Evolutionary conservation across 2,888 invertebrate species (phyloP), one percentile per base, ranked within the genome.

Genomic region (Trissolcus japonicus): DNA sequence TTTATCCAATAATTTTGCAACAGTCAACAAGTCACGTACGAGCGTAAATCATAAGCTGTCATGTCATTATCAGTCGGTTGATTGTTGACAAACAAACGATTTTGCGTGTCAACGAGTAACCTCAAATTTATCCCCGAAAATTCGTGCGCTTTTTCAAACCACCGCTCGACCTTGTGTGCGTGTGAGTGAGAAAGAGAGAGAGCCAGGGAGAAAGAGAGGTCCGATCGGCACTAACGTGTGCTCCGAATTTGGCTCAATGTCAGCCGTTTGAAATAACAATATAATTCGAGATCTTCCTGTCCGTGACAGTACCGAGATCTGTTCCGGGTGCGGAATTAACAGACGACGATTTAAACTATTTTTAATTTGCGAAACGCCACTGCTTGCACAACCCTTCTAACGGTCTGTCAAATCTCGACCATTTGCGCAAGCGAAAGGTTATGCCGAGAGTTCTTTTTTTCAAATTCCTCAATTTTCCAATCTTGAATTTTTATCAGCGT

Each of bases 191-290:
- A 46, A 11, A 46, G 16, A 16, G 14, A 46, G 13, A 43, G 43
- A 1, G 43, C 2, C n/a, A 13, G 21, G 21, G 29, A n/a, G 51
- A 54, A 14, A 54, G 19, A 25, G 13, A 25, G n/a, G 25, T 19
- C 35, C 35, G 50, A 35, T n/a, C 51, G 56, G 25, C 25, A 25
- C 25, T 25, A 25, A 25, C 11, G 55, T 29, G 51, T 17, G 51
- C 51, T 16, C 9, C 51, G 63, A 68, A 75, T 68, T 75, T 75
- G 75, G 75, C 68, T 75, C 75, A 75, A 75, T 75, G 68, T 75
- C 75, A 75, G 46, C 51, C 41, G 51, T 60, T 35, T 65, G 75
- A 68, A 68, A 69, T 67, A 75, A 72, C 25, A 54, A 48, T 16
- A 62, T 63, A 67, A 74, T 74, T 67, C 40, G 50, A 65, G 53